Percentiles rank a stretch among this genome's conserved stretches.
Evolutionary conservation across 2,888 invertebrate genomes (phyloP).

Genomic region (Heliconius aoede): DNA sequence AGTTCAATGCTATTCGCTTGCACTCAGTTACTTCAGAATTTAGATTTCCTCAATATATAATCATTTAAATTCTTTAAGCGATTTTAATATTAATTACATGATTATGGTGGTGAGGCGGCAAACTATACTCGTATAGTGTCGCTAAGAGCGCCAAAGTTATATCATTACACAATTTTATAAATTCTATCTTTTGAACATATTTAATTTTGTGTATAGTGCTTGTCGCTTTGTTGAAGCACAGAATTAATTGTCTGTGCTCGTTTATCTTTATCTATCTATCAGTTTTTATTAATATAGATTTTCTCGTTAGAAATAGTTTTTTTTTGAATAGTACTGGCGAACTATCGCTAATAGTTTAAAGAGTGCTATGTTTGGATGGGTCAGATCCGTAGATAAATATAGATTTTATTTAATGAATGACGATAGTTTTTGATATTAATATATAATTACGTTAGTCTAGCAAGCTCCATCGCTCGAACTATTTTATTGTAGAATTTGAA

Average conservation of each 20-base stretch:
- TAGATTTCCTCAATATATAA: conserved; percentile 42
- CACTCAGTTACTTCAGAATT: conserved; percentile 52
- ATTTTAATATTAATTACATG: conserved; percentile 1
- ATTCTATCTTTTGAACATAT: conserved; percentile 72
- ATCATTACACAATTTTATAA: conserved; percentile 77
- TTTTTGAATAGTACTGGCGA: conserved; percentile 63
- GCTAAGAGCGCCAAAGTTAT: conserved; percentile 71
- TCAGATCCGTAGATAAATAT: conserved; percentile 71
- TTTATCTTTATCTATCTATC: conserved; percentile 52
- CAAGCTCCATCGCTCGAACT: conserved; percentile 76
- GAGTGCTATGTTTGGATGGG: conserved; percentile 81
- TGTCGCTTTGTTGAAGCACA: conserved; percentile 70
- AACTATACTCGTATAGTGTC: conserved; percentile 72
- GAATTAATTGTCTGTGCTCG: conserved; percentile 54
- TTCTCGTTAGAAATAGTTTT: conserved; percentile 70
- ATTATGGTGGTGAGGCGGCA: conserved; percentile 59
- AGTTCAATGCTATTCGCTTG: conserved; percentile 61
- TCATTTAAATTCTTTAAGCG: conserved; percentile 7
- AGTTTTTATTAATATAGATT: conserved; percentile 59
- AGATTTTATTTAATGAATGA: conserved; percentile 72
- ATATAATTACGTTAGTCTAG: conserved; percentile 69
- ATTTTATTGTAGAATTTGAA: conserved; percentile 74
- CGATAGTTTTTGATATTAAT: conserved; percentile 62
- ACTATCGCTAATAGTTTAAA: conserved; percentile 60
- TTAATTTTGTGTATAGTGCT: conserved; percentile 77